phyloP scores from a whole-genome alignment of 2,888 invertebrate species.

The Steromphala cineraria region DNA sequence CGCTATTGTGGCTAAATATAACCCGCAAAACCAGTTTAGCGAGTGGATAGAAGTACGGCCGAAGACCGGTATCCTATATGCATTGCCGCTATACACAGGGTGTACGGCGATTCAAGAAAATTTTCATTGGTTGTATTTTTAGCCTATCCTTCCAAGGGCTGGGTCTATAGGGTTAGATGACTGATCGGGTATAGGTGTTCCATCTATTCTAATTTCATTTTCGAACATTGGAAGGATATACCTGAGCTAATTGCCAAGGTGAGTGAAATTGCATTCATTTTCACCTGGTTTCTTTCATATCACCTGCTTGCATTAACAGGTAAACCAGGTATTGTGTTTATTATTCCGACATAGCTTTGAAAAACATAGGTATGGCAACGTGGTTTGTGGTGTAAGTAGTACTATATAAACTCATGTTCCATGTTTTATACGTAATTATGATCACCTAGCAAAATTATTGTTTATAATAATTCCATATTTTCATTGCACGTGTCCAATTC shows the following conservation, averaged over 20 bases:
- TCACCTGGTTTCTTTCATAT: background rate
- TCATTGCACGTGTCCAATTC: no score
- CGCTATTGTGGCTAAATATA: slow-evolving; percentile 11
- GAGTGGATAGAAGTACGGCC: background rate
- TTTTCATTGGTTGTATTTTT: background rate
- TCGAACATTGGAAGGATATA: background rate
- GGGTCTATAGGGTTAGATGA: background rate
- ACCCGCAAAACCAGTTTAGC: slow-evolving; percentile 7
- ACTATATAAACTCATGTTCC: no score
- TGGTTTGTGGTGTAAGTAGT: no score
- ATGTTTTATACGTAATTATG: no score
- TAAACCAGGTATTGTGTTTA: background rate
- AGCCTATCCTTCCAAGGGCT: background rate
- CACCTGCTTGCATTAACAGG: background rate
- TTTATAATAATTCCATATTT: no score
- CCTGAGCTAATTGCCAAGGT: background rate
- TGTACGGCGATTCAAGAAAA: background rate
- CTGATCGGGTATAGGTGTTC: background rate
- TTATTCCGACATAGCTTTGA: background rate
- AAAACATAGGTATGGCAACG: no score
- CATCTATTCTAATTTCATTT: background rate
- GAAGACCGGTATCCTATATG: background rate
- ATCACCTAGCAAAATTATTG: no score
- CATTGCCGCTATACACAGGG: background rate
- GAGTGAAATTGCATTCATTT: background rate